Evolutionary conservation across 2,797 vertebrate species (phyloP).

Genomic region (Columba guinea): DNA sequence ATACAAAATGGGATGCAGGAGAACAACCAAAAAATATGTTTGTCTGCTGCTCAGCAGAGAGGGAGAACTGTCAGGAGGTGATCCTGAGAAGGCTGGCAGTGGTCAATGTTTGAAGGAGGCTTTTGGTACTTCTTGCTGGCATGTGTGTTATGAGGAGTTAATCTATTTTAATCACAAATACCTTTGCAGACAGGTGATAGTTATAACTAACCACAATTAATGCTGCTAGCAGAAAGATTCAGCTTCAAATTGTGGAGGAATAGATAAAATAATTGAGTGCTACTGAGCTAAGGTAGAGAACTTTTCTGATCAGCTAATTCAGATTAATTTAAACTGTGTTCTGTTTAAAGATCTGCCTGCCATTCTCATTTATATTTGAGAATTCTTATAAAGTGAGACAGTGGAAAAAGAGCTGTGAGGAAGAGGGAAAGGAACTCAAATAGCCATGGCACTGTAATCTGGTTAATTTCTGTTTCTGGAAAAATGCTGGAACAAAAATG

Average conservation of each 20-base stretch:
- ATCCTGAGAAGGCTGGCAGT: neutral
- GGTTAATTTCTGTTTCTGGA: neutral
- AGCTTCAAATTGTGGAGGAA: neutral
- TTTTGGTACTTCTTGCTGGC: neutral
- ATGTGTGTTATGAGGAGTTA: neutral
- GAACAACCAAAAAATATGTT: neutral
- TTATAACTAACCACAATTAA: neutral
- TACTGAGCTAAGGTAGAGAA: neutral
- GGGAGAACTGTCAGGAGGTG: neutral
- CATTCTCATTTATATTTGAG: neutral
- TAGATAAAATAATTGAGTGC: neutral
- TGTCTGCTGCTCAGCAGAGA: neutral
- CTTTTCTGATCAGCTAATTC: neutral
- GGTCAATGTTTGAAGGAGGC: neutral
- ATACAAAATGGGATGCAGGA: neutral
- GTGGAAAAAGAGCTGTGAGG: neutral
- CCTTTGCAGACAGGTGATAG: neutral
- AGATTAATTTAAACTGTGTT: neutral
- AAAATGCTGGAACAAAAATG: neutral
- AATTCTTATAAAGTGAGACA: neutral
- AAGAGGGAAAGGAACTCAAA: neutral
- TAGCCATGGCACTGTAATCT: neutral
- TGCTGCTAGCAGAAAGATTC: neutral
- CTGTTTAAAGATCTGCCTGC: neutral
- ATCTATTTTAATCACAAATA: neutral